A percentile compares a stretch with the other conserved stretches of the same genome.
phyloP scores from a whole-genome alignment of 2,113 vertebrate genomes.

The Planiliza haematocheilus region DNA sequence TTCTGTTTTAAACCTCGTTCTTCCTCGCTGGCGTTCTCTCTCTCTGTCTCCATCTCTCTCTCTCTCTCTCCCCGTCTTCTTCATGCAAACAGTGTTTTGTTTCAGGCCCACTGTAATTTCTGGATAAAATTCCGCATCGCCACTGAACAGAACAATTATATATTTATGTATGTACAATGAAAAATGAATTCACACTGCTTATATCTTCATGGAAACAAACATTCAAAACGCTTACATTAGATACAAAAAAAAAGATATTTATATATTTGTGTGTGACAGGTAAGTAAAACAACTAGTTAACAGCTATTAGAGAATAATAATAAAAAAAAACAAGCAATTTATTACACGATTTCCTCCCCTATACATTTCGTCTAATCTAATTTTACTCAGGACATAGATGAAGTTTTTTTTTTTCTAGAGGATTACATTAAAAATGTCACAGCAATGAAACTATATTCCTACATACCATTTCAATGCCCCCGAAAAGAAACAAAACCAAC shows the following conservation, averaged over 20 bases:
- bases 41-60: slow-evolving; percentile 24
- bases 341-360: slow-evolving; percentile 73
- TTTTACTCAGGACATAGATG: slow-evolving; percentile 76
- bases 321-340: slow-evolving; percentile 79
- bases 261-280: slow-evolving; percentile 80
- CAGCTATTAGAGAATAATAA: slow-evolving; percentile 80
- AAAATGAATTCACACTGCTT: slow-evolving; percentile 80
- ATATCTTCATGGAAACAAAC: slow-evolving; percentile 83
- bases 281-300: slow-evolving; percentile 81
- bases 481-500: slow-evolving; percentile 51
- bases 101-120: slow-evolving; percentile 58
- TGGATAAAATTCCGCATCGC: slow-evolving; percentile 73
- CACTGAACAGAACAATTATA: slow-evolving; percentile 81
- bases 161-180: slow-evolving; percentile 88
- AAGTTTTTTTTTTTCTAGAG: slow-evolving; percentile 73
- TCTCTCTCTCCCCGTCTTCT: slow-evolving; percentile 18
- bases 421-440: slow-evolving; percentile 84
- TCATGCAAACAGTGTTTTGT: slow-evolving; percentile 62
- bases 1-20: slow-evolving; percentile 5
- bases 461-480: slow-evolving; percentile 83
- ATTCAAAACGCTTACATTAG: slow-evolving; percentile 83
- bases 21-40: slow-evolving; percentile 14
- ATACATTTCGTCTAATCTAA: slow-evolving; percentile 79
- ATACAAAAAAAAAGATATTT: slow-evolving; percentile 82
- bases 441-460: slow-evolving; percentile 86